Percentiles rank a stretch among this genome's conserved stretches.
Evolutionary conservation across 2,797 vertebrate genomes (phyloP).

Genomic region (Strix occidentalis): DNA sequence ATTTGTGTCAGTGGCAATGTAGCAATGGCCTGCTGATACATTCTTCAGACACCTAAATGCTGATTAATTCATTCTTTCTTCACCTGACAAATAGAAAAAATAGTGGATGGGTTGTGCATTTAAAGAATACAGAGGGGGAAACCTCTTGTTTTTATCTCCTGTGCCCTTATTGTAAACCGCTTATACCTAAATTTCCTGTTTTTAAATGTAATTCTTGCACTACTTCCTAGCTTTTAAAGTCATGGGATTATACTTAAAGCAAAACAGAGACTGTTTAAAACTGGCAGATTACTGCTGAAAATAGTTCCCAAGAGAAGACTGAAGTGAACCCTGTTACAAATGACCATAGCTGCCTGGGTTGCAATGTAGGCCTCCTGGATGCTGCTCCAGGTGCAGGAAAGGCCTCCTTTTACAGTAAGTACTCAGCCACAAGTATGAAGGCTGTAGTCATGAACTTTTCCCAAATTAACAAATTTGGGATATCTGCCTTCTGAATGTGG

Average conservation of each 20-base stretch:
- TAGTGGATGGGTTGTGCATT: not conserved
- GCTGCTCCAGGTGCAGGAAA: not conserved
- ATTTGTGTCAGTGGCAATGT: not conserved
- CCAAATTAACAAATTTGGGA: not conserved
- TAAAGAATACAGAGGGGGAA: not conserved
- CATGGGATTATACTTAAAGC: not conserved
- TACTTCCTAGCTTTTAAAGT: not conserved
- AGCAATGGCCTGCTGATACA: not conserved
- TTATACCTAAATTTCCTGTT: not conserved
- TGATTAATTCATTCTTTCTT: not conserved
- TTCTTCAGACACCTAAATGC: not conserved
- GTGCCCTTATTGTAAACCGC: not conserved
- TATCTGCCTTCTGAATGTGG: not conserved
- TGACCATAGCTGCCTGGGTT: not conserved
- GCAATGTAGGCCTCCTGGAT: not conserved
- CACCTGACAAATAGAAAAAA: not conserved
- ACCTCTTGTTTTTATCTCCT: not conserved
- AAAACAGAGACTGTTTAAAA: not conserved
- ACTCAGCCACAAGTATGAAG: not conserved
- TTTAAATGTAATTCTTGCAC: not conserved
- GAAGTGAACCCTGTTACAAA: not conserved
- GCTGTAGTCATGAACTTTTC: not conserved
- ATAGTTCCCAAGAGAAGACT: not conserved
- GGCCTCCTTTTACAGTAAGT: not conserved
- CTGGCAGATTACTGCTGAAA: not conserved